phyloP scores from a whole-genome alignment of 2,113 vertebrate species.

The Mugil cephalus region DNA sequence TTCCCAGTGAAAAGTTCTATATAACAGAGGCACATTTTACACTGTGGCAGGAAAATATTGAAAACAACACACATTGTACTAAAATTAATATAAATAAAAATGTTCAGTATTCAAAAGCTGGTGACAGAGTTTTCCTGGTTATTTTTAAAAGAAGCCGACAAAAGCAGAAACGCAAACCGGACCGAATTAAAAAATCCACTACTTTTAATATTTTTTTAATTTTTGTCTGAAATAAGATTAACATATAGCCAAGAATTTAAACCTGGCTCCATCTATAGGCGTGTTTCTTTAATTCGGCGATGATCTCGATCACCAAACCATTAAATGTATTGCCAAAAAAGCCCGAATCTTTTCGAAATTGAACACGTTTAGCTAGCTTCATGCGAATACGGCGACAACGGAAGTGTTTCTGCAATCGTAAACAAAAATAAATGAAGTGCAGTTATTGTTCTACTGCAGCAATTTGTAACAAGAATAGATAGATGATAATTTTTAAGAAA shows the following conservation, averaged over 20 bases:
- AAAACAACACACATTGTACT: too few relatives aligned
- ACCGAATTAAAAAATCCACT: neutral
- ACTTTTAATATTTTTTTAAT: neutral
- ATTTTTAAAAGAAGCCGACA: neutral
- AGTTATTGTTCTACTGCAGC: neutral
- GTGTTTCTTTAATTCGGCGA: neutral
- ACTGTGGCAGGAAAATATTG: too few relatives aligned
- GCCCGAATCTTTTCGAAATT: neutral
- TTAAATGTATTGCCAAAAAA: neutral
- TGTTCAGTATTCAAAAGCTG: neutral
- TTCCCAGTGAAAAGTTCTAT: too few relatives aligned
- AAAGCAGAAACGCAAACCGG: neutral
- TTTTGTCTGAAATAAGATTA: too few relatives aligned
- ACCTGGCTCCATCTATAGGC: neutral
- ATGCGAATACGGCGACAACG: accelerated
- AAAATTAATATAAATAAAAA: too few relatives aligned
- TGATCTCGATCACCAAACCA: accelerated
- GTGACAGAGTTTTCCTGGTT: too few relatives aligned
- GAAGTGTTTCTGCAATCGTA: too few relatives aligned
- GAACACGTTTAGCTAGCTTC: neutral
- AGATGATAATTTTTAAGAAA: neutral
- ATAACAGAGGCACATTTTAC: too few relatives aligned
- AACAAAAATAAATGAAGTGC: neutral
- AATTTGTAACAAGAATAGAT: neutral
- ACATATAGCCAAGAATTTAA: too few relatives aligned